Evolutionary conservation across 2,888 invertebrate genomes (phyloP).

Genomic region (Tetramorium bicarinatum): DNA sequence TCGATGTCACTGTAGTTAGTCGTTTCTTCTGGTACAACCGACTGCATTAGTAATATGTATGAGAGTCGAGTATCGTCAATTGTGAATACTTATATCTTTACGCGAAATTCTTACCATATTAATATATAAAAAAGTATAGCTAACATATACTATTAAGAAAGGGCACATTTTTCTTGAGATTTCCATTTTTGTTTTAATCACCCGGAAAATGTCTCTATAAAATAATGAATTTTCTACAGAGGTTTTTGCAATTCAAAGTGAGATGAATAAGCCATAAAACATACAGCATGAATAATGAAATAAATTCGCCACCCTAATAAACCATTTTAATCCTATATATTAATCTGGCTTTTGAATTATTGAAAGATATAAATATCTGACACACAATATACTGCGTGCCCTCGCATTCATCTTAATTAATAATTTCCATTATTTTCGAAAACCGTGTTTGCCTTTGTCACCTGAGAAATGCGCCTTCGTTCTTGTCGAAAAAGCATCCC

Average conservation of each 20-base stretch:
- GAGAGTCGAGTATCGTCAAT: not conserved
- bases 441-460: not conserved
- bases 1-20: conserved; percentile 68
- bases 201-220: not conserved
- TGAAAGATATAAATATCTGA: conserved; percentile 32
- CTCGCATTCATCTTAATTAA: conserved; percentile 31
- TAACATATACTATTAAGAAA: not conserved
- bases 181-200: not conserved
- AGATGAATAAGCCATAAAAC: not conserved
- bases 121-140: not conserved
- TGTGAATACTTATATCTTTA: not conserved
- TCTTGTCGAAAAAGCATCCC: not conserved
- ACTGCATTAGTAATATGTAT: conserved; percentile 21
- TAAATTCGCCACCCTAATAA: conserved; percentile 2
- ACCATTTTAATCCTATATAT: conserved; percentile 35
- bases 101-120: not conserved
- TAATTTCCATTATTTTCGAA: not conserved
- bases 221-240: conserved; percentile 7
- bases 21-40: conserved; percentile 57
- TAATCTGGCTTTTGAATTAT: conserved; percentile 42
- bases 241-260: conserved; percentile 24
- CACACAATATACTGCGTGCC: not conserved
- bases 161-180: not conserved
- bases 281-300: conserved; percentile 12
- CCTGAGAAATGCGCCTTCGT: not conserved